Conservation (phyloP, 37 sponge, comb jelly and placozoan genomes). For the Dysidea cf. avara region DNA sequence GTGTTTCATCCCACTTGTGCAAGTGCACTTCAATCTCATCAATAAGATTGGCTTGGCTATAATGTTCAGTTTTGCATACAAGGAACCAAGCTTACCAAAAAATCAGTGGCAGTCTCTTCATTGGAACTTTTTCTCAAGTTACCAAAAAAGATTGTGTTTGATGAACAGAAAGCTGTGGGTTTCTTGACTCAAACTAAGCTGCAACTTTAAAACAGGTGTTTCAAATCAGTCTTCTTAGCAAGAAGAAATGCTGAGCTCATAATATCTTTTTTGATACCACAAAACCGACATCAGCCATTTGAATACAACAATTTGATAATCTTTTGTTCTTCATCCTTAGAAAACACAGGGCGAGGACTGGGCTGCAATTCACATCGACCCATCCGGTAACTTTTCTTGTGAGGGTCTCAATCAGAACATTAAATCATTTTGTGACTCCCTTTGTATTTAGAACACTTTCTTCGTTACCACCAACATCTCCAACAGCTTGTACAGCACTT, state of each 20-base stretch:
- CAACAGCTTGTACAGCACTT: constrained; percentile 26
- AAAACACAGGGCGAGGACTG: constrained; percentile 45
- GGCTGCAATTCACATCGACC: constrained; percentile 37
- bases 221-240: constrained; percentile 22
- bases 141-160: constrained; percentile 50
- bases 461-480: too few species aligned
- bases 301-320: constrained; percentile 18
- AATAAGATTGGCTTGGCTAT: constrained; percentile 52
- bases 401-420: too few species aligned
- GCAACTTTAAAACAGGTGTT: constrained; percentile 35
- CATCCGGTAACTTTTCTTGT: constrained; percentile 39
- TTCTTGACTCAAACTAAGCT: constrained; percentile 46
- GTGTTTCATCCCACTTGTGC: constrained; percentile 26
- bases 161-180: constrained; percentile 19
- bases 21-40: constrained; percentile 52
- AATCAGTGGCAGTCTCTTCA: constrained; percentile 29
- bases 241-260: constrained; percentile 41
- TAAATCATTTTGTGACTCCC: constrained; percentile 21
- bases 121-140: constrained; percentile 27
- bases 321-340: constrained; percentile 42
- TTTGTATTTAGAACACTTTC: constrained; percentile 39
- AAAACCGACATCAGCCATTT: constrained; percentile 57
- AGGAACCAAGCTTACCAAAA: constrained; percentile 43
- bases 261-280: constrained; percentile 38
- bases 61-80: too few species aligned